Percentiles rank a stretch among this genome's conserved stretches.
These are phyloP conservation scores for Oryzias celebensis DNA, from an alignment of 2,113 vertebrate species.

Conservation along the genomic window DNA sequence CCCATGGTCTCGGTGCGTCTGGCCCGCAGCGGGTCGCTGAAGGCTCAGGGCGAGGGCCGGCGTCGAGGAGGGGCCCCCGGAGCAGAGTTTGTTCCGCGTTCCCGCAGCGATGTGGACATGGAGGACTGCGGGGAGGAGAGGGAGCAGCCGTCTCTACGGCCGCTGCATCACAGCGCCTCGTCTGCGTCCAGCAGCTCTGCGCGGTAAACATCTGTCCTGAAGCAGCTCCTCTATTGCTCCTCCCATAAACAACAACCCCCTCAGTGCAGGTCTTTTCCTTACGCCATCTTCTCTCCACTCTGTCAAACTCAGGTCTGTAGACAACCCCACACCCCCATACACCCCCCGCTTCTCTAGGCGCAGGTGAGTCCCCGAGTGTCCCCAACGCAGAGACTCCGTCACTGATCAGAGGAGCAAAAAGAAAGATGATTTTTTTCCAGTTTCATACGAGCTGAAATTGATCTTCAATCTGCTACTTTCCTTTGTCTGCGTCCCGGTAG, in stretches of 20 bases:
- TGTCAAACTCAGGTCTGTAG: slow-evolving; percentile 83
- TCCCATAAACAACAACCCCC: neutral
- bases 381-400: neutral
- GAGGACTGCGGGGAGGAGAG: slow-evolving; percentile 84
- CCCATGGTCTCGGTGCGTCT: slow-evolving; percentile 75
- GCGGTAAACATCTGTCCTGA: slow-evolving; percentile 64
- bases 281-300: slow-evolving; percentile 32
- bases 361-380: slow-evolving; percentile 75
- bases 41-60: slow-evolving; percentile 89
- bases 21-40: slow-evolving; percentile 90
- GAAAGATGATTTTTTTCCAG: no score
- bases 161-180: slow-evolving; percentile 86
- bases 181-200: slow-evolving; percentile 89
- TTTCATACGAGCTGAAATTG: no score
- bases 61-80: slow-evolving; percentile 69
- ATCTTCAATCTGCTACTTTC: no score
- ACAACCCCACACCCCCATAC: slow-evolving; percentile 92
- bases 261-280: slow-evolving; percentile 23
- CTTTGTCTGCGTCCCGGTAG: slow-evolving; percentile 56
- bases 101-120: slow-evolving; percentile 93
- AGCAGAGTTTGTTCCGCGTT: slow-evolving; percentile 85
- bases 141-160: slow-evolving; percentile 71
- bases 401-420: neutral
- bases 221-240: neutral
- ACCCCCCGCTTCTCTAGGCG: slow-evolving; percentile 86